Evolutionary conservation across 1,140 invertebrate genomes (phyloP).

Genomic region (Conus ventricosus): DNA sequence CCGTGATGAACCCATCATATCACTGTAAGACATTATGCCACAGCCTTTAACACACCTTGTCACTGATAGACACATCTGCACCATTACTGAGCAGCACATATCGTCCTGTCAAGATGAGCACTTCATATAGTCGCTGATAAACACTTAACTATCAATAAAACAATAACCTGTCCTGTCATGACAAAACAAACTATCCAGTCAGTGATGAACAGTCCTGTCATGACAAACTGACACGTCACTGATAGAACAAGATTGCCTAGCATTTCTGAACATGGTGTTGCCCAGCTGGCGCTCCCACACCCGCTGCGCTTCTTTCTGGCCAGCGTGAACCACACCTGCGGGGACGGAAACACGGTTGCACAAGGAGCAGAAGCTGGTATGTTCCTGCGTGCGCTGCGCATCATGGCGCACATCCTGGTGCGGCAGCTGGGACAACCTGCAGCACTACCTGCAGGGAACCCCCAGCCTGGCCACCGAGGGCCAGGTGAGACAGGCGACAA

Average conservation of each 20-base stretch:
- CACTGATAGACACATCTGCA: too few species aligned
- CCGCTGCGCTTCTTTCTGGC: slow-evolving; percentile 85
- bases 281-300: slow-evolving; percentile 79
- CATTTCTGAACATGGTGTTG: slow-evolving; percentile 95
- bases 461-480: neutral
- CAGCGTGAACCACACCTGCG: slow-evolving; percentile 81
- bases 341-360: slow-evolving; percentile 74
- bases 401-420: slow-evolving; percentile 75
- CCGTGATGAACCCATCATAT: too few species aligned
- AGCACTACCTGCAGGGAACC: slow-evolving; percentile 61
- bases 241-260: slow-evolving; percentile 83
- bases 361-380: slow-evolving; percentile 76
- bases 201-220: too few species aligned
- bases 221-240: too few species aligned
- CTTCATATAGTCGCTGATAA: too few species aligned
- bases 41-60: too few species aligned
- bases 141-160: too few species aligned
- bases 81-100: too few species aligned
- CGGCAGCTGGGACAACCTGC: slow-evolving; percentile 78
- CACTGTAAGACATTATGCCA: too few species aligned
- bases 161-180: too few species aligned
- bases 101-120: too few species aligned
- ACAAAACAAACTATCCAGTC: too few species aligned
- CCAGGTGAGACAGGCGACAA: slow-evolving; percentile 36
- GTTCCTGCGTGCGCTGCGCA: slow-evolving; percentile 78